These are phyloP conservation scores for Chymomyza procnemis DNA, from an alignment of 2,888 invertebrate genomes.

Conservation along the genomic window DNA sequence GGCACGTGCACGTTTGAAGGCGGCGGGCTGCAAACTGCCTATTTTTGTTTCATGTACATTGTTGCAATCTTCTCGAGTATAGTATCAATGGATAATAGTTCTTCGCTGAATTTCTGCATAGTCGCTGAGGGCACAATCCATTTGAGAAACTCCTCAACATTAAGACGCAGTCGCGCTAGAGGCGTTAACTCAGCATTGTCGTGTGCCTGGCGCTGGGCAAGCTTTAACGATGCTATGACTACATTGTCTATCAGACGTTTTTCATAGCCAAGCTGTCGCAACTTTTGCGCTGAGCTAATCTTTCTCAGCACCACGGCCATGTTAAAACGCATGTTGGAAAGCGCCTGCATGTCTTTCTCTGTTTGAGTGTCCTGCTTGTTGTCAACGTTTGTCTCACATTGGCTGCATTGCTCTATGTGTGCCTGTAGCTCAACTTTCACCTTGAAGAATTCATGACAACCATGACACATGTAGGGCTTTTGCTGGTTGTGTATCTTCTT, in stretches of 20 bases:
- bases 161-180: slow-evolving; percentile 84
- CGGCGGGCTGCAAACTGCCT: slow-evolving; percentile 24
- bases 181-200: slow-evolving; percentile 81
- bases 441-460: slow-evolving; percentile 87
- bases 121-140: slow-evolving; percentile 89
- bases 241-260: slow-evolving; percentile 88
- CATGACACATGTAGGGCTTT: slow-evolving; percentile 87
- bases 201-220: slow-evolving; percentile 85
- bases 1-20: not conserved
- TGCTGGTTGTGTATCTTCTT: slow-evolving; percentile 88
- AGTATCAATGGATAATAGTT: slow-evolving; percentile 88
- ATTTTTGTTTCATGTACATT: slow-evolving; percentile 75
- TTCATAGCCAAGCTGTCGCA: slow-evolving; percentile 88
- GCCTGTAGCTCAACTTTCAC: slow-evolving; percentile 86
- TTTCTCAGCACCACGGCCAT: slow-evolving; percentile 89
- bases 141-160: slow-evolving; percentile 87
- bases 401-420: slow-evolving; percentile 81
- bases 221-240: slow-evolving; percentile 86
- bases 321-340: slow-evolving; percentile 88
- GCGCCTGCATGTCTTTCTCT: slow-evolving; percentile 78
- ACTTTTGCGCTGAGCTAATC: slow-evolving; percentile 88
- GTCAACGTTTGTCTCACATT: slow-evolving; percentile 32
- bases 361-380: slow-evolving; percentile 36
- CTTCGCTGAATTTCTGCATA: slow-evolving; percentile 86
- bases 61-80: slow-evolving; percentile 82